Conservation (phyloP, 2,888 invertebrate species). For the Uropetala carovei region DNA sequence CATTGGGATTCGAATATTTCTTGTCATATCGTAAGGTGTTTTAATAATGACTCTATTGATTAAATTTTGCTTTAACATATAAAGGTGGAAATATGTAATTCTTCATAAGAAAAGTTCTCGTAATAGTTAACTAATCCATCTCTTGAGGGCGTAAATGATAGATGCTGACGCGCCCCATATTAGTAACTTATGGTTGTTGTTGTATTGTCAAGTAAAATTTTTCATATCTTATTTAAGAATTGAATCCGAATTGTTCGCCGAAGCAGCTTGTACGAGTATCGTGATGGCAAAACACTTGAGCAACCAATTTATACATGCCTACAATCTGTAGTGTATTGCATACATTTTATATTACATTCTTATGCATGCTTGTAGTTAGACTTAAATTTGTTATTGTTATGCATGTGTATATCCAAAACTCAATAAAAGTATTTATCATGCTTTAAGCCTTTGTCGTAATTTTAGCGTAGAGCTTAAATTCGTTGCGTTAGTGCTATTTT, state of each 20-base stretch:
- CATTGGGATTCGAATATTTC: constrained; percentile 5
- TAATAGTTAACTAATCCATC: neutral
- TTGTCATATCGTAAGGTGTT: neutral
- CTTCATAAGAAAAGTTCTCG: neutral
- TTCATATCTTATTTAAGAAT: neutral
- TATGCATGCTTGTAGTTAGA: constrained; percentile 56
- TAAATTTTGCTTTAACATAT: no score
- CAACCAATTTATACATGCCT: constrained; percentile 62
- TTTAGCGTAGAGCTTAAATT: neutral
- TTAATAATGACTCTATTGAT: neutral
- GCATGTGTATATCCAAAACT: constrained; percentile 49
- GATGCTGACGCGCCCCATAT: constrained; percentile 2
- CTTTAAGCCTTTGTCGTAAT: constrained; percentile 38
- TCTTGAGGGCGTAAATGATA: neutral
- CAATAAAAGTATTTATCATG: constrained; percentile 34
- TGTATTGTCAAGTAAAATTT: neutral
- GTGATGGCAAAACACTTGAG: constrained; percentile 56
- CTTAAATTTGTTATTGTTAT: neutral
- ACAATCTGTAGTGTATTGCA: constrained; percentile 39
- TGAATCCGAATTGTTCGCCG: neutral
- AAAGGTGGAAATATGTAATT: no score
- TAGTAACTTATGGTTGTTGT: neutral
- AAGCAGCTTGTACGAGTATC: neutral
- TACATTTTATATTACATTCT: constrained; percentile 4
- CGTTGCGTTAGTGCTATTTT: no score